phyloP scores from a whole-genome alignment of 2,113 vertebrate species.

The Cyprinodon brontotheroides region DNA sequence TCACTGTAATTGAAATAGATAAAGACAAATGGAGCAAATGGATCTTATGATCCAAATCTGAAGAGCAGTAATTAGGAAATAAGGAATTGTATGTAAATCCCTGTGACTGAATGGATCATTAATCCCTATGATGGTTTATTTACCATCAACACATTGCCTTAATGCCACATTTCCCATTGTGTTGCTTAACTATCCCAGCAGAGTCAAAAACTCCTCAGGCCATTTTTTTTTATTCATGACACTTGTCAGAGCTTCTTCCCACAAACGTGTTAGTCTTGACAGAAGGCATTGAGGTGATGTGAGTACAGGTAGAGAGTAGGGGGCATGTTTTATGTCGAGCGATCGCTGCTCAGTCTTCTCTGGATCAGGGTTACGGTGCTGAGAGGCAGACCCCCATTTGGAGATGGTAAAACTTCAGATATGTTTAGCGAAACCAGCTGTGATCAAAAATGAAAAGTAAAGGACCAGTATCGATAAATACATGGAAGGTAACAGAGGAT shows the following conservation, averaged over 20 bases:
- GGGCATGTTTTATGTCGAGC: conserved; percentile 18
- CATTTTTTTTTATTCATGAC: conserved; percentile 31
- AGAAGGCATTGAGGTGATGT: conserved; percentile 24
- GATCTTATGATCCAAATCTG: background rate
- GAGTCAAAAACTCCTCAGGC: conserved; percentile 21
- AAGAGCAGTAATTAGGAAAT: conserved; percentile 13
- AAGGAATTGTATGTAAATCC: background rate
- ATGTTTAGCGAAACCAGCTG: conserved; percentile 3
- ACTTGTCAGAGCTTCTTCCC: conserved; percentile 24
- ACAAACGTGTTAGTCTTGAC: conserved; percentile 41
- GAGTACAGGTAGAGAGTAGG: conserved; percentile 33
- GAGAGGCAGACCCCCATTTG: conserved; percentile 14
- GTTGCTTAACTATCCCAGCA: background rate
- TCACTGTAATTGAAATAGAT: conserved; percentile 38
- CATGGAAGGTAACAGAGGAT: background rate
- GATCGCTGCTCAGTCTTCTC: conserved; percentile 19
- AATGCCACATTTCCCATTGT: background rate
- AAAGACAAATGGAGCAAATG: conserved; percentile 15
- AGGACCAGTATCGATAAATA: conserved; percentile 11
- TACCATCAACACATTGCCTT: background rate
- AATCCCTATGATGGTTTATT: background rate
- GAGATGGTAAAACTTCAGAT: background rate
- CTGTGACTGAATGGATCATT: background rate
- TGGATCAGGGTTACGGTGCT: conserved; percentile 11
- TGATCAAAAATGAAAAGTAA: conserved; percentile 7